phyloP scores from a whole-genome alignment of 2,888 invertebrate genomes.

The Deilephila elpenor region DNA sequence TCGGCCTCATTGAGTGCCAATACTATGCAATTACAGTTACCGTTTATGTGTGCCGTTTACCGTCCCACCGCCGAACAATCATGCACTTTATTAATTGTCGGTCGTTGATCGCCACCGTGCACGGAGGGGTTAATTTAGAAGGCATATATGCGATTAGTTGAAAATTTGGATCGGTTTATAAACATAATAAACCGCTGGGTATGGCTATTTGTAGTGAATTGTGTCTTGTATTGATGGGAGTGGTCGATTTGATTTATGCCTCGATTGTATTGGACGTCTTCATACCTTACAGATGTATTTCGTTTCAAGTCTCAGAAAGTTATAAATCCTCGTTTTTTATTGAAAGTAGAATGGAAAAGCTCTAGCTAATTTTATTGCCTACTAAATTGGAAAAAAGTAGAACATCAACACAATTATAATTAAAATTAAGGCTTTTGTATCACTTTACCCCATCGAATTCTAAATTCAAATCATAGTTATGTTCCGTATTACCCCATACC shows the following conservation, averaged over 20 bases:
- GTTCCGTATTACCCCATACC: constrained; percentile 10
- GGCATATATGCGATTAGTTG: constrained; percentile 1
- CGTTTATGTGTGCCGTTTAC: constrained; percentile 22
- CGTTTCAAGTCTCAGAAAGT: too few relatives aligned
- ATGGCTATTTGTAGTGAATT: background rate
- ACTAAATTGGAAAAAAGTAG: too few relatives aligned
- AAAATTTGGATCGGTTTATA: background rate
- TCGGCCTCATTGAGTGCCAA: constrained; percentile 50
- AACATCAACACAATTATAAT: background rate
- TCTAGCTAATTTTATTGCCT: too few relatives aligned
- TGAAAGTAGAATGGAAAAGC: too few relatives aligned
- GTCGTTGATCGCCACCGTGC: constrained; percentile 5
- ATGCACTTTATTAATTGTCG: constrained; percentile 19
- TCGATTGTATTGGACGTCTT: too few relatives aligned
- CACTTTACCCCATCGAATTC: background rate
- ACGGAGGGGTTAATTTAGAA: constrained; percentile 10
- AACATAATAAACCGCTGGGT: background rate
- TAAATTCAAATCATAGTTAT: background rate
- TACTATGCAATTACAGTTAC: constrained; percentile 45
- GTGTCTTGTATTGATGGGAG: background rate
- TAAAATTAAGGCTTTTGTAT: background rate
- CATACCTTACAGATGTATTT: too few relatives aligned
- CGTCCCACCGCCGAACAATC: constrained; percentile 6
- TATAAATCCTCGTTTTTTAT: too few relatives aligned
- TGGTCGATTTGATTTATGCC: too few relatives aligned